These are phyloP conservation scores for Aleiodes leptofemur DNA, from an alignment of 2,888 invertebrate genomes.

Conservation along the genomic window DNA sequence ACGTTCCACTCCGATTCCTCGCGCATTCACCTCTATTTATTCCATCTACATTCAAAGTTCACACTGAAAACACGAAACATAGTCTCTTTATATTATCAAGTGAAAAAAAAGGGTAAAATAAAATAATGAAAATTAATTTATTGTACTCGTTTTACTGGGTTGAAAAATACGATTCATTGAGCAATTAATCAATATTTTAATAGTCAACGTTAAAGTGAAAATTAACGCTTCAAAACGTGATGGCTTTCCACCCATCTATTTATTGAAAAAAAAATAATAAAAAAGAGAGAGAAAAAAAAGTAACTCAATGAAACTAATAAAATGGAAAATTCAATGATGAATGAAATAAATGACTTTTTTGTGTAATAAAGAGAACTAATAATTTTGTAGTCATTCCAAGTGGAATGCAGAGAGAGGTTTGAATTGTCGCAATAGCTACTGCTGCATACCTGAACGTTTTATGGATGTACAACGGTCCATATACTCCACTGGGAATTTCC, in stretches of 20 bases:
- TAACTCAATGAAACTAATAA: neutral
- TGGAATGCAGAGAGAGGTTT: conserved; percentile 40
- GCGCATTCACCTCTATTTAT: conserved; percentile 31
- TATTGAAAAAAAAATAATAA: conserved; percentile 5
- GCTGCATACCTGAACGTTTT: conserved; percentile 32
- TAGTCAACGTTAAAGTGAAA: neutral
- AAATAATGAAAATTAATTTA: neutral
- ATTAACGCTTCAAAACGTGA: conserved; percentile 1
- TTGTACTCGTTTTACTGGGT: neutral
- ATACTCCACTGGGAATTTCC: conserved; percentile 29
- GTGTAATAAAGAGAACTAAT: conserved; percentile 32
- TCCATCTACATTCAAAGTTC: conserved; percentile 25
- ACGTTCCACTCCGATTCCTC: conserved; percentile 40
- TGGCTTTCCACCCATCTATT: neutral
- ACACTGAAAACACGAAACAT: neutral
- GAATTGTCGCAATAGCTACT: conserved; percentile 30
- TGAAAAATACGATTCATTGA: conserved; percentile 19
- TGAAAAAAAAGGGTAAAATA: neutral
- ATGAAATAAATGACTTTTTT: conserved; percentile 2
- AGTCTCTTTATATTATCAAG: too few species aligned
- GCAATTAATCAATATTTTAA: conserved; percentile 14
- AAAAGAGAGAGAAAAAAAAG: neutral
- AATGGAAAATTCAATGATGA: neutral
- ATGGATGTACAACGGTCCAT: conserved; percentile 31
- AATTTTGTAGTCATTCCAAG: conserved; percentile 22